Evolutionary conservation across 2,113 vertebrate species (phyloP).

Genomic region (Morone chrysops): DNA sequence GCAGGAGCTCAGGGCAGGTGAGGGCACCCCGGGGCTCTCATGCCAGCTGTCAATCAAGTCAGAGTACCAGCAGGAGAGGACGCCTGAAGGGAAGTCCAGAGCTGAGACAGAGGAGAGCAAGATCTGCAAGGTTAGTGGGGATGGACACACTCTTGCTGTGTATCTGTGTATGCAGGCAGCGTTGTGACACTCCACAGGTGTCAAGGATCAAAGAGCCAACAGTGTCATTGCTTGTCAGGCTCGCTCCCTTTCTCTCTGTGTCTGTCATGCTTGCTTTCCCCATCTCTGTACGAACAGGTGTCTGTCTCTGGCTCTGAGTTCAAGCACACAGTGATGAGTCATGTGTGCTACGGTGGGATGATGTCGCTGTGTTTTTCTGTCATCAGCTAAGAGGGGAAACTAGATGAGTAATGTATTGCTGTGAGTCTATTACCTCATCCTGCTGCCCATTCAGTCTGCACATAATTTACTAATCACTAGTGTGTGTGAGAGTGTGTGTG

Average conservation of each 20-base stretch:
- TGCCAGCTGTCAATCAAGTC: slow-evolving; percentile 91
- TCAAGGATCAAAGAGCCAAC: slow-evolving; percentile 18
- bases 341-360: slow-evolving; percentile 38
- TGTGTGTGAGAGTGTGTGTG: slow-evolving; percentile 21
- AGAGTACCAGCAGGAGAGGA: slow-evolving; percentile 85
- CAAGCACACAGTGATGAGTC: slow-evolving; percentile 49
- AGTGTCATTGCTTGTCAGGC: not conserved
- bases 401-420: slow-evolving; percentile 58
- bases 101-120: slow-evolving; percentile 92
- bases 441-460: slow-evolving; percentile 27
- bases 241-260: not conserved
- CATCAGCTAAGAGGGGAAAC: slow-evolving; percentile 47
- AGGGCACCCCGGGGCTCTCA: slow-evolving; percentile 82
- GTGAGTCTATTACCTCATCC: slow-evolving; percentile 51
- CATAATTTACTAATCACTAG: slow-evolving; percentile 1
- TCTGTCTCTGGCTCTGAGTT: slow-evolving; percentile 5
- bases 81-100: slow-evolving; percentile 82
- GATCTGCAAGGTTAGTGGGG: slow-evolving; percentile 90
- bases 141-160: not conserved
- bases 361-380: slow-evolving; percentile 34
- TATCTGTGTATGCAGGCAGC: not conserved
- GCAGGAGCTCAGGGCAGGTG: slow-evolving; percentile 84
- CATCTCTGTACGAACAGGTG: slow-evolving; percentile 64
- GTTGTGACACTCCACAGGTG: slow-evolving; percentile 58
- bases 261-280: not conserved